Percentiles rank a stretch among this genome's conserved stretches.
Evolutionary conservation across 2,888 invertebrate genomes (phyloP).

Genomic region (Tipula helvola): DNA sequence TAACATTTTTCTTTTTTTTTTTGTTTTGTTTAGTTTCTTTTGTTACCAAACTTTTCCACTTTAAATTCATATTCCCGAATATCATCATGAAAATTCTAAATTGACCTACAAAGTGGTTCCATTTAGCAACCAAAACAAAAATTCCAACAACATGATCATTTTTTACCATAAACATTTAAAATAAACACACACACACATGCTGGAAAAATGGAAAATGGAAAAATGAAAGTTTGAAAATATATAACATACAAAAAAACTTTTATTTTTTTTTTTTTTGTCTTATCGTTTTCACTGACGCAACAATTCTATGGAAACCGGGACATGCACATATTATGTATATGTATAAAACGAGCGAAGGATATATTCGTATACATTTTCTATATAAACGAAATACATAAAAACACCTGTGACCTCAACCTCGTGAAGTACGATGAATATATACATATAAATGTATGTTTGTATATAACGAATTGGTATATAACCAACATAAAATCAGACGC

Average conservation of each 20-base stretch:
- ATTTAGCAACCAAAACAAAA: neutral
- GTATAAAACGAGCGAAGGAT: neutral
- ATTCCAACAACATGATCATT: neutral
- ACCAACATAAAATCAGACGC: neutral
- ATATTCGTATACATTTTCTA: neutral
- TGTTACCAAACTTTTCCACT: neutral
- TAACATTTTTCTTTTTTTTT: neutral
- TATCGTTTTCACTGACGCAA: neutral
- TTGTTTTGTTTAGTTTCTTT: neutral
- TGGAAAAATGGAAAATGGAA: neutral
- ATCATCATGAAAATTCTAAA: conserved; percentile 4
- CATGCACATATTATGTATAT: neutral
- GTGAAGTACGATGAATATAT: neutral
- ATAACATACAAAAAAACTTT: neutral
- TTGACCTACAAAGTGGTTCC: neutral
- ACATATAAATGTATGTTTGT: neutral
- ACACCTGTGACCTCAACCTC: conserved; percentile 4
- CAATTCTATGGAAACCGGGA: neutral
- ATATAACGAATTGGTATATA: neutral
- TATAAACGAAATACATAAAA: neutral
- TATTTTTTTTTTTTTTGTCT: neutral
- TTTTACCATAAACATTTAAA: neutral
- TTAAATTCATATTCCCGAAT: neutral
- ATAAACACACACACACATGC: neutral
- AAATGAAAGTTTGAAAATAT: neutral